These are phyloP conservation scores for Coendou prehensilis DNA, from an alignment of 2,797 vertebrate genomes.

Conservation along the genomic window DNA sequence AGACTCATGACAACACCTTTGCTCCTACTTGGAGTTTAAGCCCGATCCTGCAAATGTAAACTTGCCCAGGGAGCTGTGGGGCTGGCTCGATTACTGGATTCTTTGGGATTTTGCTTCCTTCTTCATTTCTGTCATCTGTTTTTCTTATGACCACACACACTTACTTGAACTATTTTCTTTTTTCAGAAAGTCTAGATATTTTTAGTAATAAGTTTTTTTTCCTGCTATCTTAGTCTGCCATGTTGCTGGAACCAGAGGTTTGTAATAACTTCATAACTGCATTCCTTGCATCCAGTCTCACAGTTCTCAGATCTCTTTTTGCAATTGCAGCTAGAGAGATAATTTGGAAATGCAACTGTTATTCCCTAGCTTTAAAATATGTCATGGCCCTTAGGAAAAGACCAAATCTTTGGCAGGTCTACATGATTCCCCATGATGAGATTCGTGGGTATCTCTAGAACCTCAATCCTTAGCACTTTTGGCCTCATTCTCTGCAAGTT, in stretches of 20 bases:
- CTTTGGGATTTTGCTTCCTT: slow-evolving; percentile 3
- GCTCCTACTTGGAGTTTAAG: background rate
- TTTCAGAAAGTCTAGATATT: slow-evolving; percentile 29
- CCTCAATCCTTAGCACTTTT: background rate
- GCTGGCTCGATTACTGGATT: background rate
- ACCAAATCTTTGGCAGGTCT: background rate
- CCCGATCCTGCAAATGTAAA: background rate
- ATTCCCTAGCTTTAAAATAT: slow-evolving; percentile 35
- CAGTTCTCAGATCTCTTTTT: slow-evolving; percentile 49
- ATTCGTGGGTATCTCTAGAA: background rate
- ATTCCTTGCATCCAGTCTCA: background rate
- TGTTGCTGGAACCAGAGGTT: slow-evolving; percentile 31
- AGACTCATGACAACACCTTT: background rate
- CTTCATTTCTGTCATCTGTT: slow-evolving; percentile 40
- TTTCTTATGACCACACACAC: slow-evolving; percentile 28
- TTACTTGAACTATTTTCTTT: slow-evolving; percentile 18
- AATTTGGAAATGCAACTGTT: slow-evolving; percentile 62
- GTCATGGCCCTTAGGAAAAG: background rate
- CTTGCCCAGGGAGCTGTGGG: background rate
- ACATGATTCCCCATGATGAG: background rate
- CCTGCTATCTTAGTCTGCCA: background rate
- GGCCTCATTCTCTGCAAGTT: background rate
- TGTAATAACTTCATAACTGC: slow-evolving; percentile 7
- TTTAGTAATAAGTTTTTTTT: background rate
- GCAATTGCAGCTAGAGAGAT: slow-evolving; percentile 31